Base-by-base conservation (phyloP, 2,888 invertebrate species). In the Altica lythri region DNA sequence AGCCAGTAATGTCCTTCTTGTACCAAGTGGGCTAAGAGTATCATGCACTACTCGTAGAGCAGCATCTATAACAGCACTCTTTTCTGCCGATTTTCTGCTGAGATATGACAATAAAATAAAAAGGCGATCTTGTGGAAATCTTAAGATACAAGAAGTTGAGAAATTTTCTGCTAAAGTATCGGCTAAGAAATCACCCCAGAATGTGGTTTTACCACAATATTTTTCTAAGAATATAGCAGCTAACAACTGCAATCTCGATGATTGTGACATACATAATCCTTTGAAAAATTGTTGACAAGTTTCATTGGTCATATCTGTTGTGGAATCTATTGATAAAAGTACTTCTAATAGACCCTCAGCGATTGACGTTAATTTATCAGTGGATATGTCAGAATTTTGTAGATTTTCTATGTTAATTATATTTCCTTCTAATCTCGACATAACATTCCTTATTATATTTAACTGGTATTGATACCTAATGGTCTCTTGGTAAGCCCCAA, bases 121-220 rank as follows among this genome's bases (percentile, higher is more conserved):
- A 56, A 94, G 89, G 69, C 93, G 86, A 77, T 95, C 93, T 67
- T 93, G 89, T 9, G 94, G 90, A 61, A 90, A 89, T 42, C 90
- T 86, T 63, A 85, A 83, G 17, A 86, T 86, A 64, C 90, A 89
- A 35, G 87, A 85, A 0, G 89, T 86, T 1, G 89, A 86, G 73
- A 92, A 94, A 67, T 92, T 85, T 57, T 83, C 81, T 14, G 86
- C 84, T 51, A 95, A 82, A 17, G 89, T 89, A 68, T 89, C 87
- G 0, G 92, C 90, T n/a, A 95, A 80, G 70, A 91, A 92, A 62
- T 86, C 84, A 32, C 95, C 95, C 95, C 95, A 95, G 90, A 93
- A 95, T 9, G 51, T 42, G 4, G 63, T 53, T 12, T 59, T 59
- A 2, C 68, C 65, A 48, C 71, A 69, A 5, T 67, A 60, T 42